Base-by-base conservation (phyloP, 2,797 vertebrate species). In the Remorina albescens region DNA sequence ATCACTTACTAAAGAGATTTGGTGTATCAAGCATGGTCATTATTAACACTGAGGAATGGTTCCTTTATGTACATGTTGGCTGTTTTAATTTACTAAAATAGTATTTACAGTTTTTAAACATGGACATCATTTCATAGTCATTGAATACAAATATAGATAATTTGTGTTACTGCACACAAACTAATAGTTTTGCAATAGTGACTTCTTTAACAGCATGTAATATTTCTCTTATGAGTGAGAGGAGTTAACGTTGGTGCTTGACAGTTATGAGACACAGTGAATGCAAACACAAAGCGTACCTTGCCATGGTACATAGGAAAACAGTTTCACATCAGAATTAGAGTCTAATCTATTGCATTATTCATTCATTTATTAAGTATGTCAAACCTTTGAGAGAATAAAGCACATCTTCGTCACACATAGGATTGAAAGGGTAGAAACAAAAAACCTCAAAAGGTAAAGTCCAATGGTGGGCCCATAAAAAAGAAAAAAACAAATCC, bases 61-160 rank as follows among this genome's bases (percentile, higher is more conserved):
- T 82, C 81, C 51, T 81, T 67, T 82, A 86, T 89, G 71, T 88
- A 89, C 82, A 81, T 57, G 71, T 72, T 86, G 68, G 67, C 86
- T 73, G 78, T 67, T 88, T 91, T 87, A 76, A 88, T 90, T 91
- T 90, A 94, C 84, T 94, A 92, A 92, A 94, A 94, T 89, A 90
- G 81, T 94, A 94, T 94, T 89, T 94, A 93, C 90, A 94, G 54
- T 76, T 84, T 93, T 81, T 89, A 91, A 66, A 91, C 86, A 92
- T 64, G 47, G 32, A 83, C 71, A 88, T 84, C 28, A 70, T 83
- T 89, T 90, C 68, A 86, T 91, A 88, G 71, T 67, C 42, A 76
- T 84, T 83, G 77, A 89, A 92, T 88, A 92, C 79, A 93, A 91
- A 91, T 91, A 90, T 89, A 92, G 84, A 91, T 74, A 83, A 86